Percentiles rank a stretch among this genome's conserved stretches.
Evolutionary conservation across 2,113 vertebrate species (phyloP).

Genomic region (Pelmatolapia mariae): DNA sequence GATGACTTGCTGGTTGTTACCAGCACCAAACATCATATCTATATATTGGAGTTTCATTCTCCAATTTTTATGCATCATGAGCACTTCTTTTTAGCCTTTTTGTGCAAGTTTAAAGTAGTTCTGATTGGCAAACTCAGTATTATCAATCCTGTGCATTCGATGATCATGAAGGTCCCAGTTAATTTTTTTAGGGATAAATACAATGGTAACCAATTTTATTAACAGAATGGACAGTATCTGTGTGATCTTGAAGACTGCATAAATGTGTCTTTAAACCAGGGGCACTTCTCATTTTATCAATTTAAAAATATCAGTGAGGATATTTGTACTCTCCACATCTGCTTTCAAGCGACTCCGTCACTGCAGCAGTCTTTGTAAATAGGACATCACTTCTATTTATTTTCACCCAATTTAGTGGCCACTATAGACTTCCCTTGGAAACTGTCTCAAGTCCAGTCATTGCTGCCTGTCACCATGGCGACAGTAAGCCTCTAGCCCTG

Average conservation of each 20-base stretch:
- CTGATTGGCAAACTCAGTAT: neutral
- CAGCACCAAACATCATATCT: neutral
- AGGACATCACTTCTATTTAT: constrained; percentile 60
- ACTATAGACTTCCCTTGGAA: constrained; percentile 21
- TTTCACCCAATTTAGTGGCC: constrained; percentile 52
- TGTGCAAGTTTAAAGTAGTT: neutral
- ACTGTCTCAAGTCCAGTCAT: constrained; percentile 46
- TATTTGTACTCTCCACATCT: neutral
- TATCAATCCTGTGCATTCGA: neutral
- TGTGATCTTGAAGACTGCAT: neutral
- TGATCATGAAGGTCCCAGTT: neutral
- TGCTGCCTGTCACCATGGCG: constrained; percentile 56
- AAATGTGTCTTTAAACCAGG: neutral
- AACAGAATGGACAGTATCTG: neutral
- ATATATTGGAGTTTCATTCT: neutral
- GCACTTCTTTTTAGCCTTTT: neutral
- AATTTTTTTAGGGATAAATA: neutral
- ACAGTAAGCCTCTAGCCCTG: constrained; percentile 34
- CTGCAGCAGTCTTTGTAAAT: constrained; percentile 31
- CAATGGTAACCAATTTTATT: neutral
- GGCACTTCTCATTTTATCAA: neutral
- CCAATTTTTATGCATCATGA: neutral
- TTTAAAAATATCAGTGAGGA: neutral
- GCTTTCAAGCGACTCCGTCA: neutral
- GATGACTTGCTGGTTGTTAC: neutral